Conservation (phyloP, 2,888 invertebrate species). For the Drosophila mimetica region DNA sequence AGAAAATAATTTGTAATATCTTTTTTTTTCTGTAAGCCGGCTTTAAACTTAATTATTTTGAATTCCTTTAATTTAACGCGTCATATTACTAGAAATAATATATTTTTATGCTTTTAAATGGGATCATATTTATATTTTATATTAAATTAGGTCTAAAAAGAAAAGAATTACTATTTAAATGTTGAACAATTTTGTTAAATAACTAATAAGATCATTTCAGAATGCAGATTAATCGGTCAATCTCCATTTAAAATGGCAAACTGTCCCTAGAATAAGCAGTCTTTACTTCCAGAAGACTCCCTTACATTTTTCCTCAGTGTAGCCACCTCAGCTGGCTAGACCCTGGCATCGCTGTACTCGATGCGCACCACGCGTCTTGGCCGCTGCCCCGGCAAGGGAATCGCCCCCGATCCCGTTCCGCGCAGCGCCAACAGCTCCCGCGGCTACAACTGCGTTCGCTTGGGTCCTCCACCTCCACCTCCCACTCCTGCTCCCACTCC, state of each 20-base stretch:
- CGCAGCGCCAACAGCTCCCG: slow-evolving; percentile 61
- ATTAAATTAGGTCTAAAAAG: too few species aligned
- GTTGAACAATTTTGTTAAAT: too few species aligned
- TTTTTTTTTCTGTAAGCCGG: neutral
- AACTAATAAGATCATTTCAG: too few species aligned
- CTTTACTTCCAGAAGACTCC: neutral
- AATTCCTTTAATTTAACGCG: neutral
- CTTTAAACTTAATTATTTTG: neutral
- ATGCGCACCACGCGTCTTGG: slow-evolving; percentile 70
- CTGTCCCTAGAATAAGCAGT: neutral
- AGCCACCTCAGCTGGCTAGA: slow-evolving; percentile 23
- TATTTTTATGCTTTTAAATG: too few species aligned
- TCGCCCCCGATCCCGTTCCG: slow-evolving; percentile 48
- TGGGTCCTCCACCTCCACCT: slow-evolving; percentile 15
- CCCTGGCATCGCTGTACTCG: slow-evolving; percentile 70
- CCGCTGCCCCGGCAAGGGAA: slow-evolving; percentile 54
- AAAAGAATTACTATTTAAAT: too few species aligned
- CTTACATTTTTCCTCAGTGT: slow-evolving; percentile 4
- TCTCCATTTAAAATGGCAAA: neutral
- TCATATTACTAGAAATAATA: too few species aligned
- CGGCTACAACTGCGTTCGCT: slow-evolving; percentile 80
- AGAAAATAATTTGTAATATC: too few species aligned
- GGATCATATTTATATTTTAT: too few species aligned
- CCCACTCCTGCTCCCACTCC: too few species aligned
- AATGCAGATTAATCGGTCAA: neutral